Conservation (phyloP, 2,888 invertebrate genomes). For the Blastobasis adustella region DNA sequence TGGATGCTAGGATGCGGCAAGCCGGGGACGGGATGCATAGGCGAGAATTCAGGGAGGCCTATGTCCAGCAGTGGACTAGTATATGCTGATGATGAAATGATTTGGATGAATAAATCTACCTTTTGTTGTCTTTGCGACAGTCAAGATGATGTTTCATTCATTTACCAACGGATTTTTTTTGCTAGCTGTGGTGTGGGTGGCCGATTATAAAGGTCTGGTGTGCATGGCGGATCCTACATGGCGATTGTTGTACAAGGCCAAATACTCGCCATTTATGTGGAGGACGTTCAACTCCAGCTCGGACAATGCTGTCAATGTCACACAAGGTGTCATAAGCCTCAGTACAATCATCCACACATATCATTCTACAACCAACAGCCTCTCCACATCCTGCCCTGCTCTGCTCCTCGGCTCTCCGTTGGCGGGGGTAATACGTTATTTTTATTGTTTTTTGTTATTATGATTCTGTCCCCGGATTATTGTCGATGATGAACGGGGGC, state of each 20-base stretch:
- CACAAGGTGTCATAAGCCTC: background rate
- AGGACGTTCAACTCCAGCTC: background rate
- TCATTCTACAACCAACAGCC: no score
- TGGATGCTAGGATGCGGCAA: no score
- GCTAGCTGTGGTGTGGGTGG: no score
- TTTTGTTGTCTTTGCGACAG: no score
- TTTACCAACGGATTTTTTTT: no score
- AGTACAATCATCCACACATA: conserved; percentile 6
- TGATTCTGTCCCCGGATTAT: conserved; percentile 71
- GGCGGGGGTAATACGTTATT: conserved; percentile 71
- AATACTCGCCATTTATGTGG: background rate
- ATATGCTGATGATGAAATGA: no score
- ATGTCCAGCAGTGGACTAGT: no score
- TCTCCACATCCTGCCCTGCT: conserved; percentile 26
- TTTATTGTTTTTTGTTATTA: conserved; percentile 76
- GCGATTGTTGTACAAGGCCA: background rate
- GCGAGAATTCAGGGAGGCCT: no score
- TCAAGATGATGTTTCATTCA: no score
- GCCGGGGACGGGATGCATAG: no score
- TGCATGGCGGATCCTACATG: background rate
- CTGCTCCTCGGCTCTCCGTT: conserved; percentile 47
- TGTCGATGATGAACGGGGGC: conserved; percentile 60
- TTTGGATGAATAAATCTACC: no score
- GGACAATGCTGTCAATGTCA: background rate
- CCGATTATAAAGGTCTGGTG: no score